Evolutionary conservation across 2,888 invertebrate genomes (phyloP).

Genomic region (Oligia latruncula): DNA sequence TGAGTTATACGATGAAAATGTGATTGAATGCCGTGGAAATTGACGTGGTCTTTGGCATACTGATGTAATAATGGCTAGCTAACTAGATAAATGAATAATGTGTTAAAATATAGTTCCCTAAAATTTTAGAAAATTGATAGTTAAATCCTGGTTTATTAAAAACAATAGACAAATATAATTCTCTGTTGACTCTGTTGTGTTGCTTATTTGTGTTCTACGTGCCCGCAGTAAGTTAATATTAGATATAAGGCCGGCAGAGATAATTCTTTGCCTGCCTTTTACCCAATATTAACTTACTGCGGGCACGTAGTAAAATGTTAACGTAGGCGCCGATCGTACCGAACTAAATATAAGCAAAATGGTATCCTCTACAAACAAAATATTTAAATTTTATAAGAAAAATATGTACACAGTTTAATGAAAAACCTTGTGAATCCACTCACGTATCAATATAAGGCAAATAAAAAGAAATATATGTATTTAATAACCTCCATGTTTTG

Average conservation of each 20-base stretch:
- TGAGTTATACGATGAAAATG: background rate
- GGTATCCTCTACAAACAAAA: slow-evolving; percentile 44
- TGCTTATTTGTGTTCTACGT: too few species aligned
- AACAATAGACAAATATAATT: too few species aligned
- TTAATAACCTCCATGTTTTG: slow-evolving; percentile 42
- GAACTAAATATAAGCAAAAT: slow-evolving; percentile 26
- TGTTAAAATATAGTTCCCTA: background rate
- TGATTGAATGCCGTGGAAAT: background rate
- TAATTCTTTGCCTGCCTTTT: background rate
- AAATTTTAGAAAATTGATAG: background rate
- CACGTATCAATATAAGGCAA: slow-evolving; percentile 32
- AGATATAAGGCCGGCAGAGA: too few species aligned
- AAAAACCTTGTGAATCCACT: slow-evolving; percentile 36
- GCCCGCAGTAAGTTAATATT: too few species aligned
- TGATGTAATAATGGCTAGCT: background rate
- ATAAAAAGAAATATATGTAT: slow-evolving; percentile 55
- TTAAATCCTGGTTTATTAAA: too few species aligned
- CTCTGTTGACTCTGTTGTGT: too few species aligned
- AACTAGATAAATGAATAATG: background rate
- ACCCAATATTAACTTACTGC: background rate
- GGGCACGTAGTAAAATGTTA: background rate
- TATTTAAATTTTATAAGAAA: slow-evolving; percentile 29
- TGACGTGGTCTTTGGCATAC: background rate
- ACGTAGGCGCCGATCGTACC: slow-evolving; percentile 1
- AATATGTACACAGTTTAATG: slow-evolving; percentile 45